Evolutionary conservation across 23 tunicate species (phyloP).

Genomic region (Diplosoma virens): DNA sequence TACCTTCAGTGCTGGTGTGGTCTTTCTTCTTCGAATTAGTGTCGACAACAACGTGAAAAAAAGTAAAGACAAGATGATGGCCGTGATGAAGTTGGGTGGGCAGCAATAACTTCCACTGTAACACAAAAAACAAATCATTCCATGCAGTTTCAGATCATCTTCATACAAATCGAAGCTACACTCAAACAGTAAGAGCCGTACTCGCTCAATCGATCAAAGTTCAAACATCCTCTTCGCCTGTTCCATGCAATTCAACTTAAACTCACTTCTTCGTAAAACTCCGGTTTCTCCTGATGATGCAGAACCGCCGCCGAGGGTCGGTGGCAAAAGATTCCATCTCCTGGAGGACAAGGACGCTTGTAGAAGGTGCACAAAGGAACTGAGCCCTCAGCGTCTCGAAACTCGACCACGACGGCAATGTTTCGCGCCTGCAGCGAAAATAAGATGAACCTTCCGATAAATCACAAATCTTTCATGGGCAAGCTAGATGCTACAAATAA

Average conservation of each 20-base stretch:
- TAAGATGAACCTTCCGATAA: neutral
- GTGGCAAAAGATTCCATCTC: slow-evolving; percentile 34
- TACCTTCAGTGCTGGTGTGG: slow-evolving; percentile 56
- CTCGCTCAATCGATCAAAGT: too few species aligned
- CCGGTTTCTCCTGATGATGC: slow-evolving; percentile 87
- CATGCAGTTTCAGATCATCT: too few species aligned
- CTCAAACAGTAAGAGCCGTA: too few species aligned
- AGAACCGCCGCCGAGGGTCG: slow-evolving; percentile 74
- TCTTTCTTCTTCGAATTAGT: slow-evolving; percentile 79
- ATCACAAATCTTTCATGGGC: neutral
- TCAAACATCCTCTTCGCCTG: too few species aligned
- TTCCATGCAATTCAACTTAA: neutral
- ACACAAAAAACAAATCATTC: neutral
- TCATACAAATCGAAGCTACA: too few species aligned
- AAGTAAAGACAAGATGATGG: slow-evolving; percentile 82
- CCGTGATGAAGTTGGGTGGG: slow-evolving; percentile 96
- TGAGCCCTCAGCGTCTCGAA: slow-evolving; percentile 65
- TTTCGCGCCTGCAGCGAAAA: slow-evolving; percentile 76
- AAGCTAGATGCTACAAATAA: too few species aligned
- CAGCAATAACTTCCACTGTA: slow-evolving; percentile 77
- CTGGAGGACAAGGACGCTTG: slow-evolving; percentile 64
- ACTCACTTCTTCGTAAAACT: slow-evolving; percentile 89
- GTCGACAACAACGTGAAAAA: slow-evolving; percentile 87
- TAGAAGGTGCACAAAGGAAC: slow-evolving; percentile 64
- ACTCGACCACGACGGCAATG: slow-evolving; percentile 77